Conservation (phyloP, 2,113 vertebrate genomes). For the Microcebus ravelobensis region DNA sequence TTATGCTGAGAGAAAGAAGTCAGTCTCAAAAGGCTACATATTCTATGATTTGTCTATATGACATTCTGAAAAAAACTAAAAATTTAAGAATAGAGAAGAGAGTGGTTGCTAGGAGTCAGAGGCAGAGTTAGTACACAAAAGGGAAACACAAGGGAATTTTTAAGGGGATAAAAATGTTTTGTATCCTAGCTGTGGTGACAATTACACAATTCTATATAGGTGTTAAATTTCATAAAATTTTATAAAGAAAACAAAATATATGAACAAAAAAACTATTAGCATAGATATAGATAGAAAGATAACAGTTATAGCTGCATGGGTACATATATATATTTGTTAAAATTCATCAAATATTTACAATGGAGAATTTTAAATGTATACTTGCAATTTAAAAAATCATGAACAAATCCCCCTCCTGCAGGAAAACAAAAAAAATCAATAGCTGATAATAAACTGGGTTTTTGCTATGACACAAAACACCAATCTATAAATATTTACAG, state of each 20-base stretch:
- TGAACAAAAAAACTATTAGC: background rate
- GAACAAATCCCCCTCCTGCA: background rate
- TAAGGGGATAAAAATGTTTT: background rate
- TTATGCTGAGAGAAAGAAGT: background rate
- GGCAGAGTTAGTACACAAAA: background rate
- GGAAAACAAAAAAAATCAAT: background rate
- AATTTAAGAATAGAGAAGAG: background rate
- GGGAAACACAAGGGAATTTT: background rate
- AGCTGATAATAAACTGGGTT: background rate
- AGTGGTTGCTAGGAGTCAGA: fast-evolving
- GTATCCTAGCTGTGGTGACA: background rate
- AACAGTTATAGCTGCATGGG: background rate
- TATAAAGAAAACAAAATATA: background rate
- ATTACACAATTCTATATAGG: background rate
- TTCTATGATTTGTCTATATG: background rate
- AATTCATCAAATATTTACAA: background rate
- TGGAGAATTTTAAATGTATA: background rate
- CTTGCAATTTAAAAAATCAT: background rate
- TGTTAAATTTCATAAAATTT: background rate
- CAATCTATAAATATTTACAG: background rate
- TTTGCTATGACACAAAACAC: background rate
- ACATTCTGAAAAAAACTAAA: background rate
- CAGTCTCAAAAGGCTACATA: background rate
- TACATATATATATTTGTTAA: background rate
- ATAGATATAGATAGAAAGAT: background rate